Evolutionary conservation across 2,888 invertebrate genomes (phyloP).

Genomic region (Trachelus stipa): DNA sequence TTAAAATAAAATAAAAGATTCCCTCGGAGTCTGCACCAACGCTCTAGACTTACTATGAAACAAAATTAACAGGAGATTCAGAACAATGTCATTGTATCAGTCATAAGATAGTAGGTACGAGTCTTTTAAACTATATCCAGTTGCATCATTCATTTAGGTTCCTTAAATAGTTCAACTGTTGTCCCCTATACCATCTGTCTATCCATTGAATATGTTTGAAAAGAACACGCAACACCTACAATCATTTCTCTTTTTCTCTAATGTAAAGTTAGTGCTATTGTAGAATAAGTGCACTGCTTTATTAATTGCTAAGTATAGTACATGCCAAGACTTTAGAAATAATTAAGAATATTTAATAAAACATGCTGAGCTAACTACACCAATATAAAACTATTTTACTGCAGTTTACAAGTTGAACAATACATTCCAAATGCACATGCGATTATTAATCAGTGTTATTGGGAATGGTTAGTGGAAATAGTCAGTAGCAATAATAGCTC

Average conservation of each 20-base stretch:
- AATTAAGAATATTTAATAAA: not conserved
- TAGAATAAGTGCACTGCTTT: not conserved
- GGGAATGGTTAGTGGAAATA: not conserved
- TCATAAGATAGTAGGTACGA: constrained; percentile 13
- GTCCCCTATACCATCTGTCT: not conserved
- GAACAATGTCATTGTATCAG: not conserved
- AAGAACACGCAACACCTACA: not conserved
- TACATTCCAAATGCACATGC: constrained; percentile 1
- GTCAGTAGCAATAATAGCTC: not conserved
- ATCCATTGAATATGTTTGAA: not conserved
- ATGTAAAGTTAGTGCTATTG: not conserved
- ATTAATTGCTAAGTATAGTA: not conserved
- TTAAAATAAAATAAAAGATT: constrained; percentile 95
- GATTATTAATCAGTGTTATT: not conserved
- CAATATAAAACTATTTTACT: not conserved
- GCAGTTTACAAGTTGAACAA: not conserved
- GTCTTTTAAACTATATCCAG: not conserved
- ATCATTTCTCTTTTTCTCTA: not conserved
- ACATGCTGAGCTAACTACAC: not conserved
- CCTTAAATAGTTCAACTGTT: not conserved
- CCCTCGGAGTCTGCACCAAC: constrained; percentile 92
- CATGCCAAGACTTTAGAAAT: not conserved
- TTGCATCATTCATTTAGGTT: not conserved
- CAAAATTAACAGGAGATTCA: constrained; percentile 29
- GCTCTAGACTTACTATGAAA: constrained; percentile 78